Conservation (phyloP, 2,888 invertebrate genomes). For the Tenthredo livida region DNA sequence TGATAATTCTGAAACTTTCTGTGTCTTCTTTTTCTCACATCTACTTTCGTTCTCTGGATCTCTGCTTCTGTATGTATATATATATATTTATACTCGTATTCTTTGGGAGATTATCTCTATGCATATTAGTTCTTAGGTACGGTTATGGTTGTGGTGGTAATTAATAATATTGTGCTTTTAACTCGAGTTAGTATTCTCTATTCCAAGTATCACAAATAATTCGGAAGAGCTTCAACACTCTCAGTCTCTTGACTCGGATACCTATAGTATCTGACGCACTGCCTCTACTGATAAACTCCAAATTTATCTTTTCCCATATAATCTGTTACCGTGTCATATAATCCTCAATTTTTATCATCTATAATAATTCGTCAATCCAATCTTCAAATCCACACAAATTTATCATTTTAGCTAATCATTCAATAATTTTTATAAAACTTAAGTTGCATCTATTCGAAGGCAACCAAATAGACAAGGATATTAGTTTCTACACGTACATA, state of each 20-base stretch:
- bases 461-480: no score
- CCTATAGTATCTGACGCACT: no score
- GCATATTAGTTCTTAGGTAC: background rate
- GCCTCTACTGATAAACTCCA: background rate
- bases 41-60: background rate
- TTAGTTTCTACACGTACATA: no score
- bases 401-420: background rate
- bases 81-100: background rate
- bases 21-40: background rate
- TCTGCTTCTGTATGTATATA: background rate
- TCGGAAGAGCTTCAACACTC: background rate
- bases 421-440: background rate
- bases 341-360: background rate
- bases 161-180: background rate
- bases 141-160: slow-evolving; percentile 22
- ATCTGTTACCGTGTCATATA: background rate
- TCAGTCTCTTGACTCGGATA: background rate
- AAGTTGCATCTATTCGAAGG: background rate
- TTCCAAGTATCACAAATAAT: background rate
- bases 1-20: background rate
- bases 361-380: background rate
- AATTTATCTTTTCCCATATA: background rate
- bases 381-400: background rate
- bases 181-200: background rate
- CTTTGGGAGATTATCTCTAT: background rate